These are phyloP conservation scores for Drosophila sturtevanti DNA, from an alignment of 1,140 invertebrate genomes.

Conservation along the genomic window DNA sequence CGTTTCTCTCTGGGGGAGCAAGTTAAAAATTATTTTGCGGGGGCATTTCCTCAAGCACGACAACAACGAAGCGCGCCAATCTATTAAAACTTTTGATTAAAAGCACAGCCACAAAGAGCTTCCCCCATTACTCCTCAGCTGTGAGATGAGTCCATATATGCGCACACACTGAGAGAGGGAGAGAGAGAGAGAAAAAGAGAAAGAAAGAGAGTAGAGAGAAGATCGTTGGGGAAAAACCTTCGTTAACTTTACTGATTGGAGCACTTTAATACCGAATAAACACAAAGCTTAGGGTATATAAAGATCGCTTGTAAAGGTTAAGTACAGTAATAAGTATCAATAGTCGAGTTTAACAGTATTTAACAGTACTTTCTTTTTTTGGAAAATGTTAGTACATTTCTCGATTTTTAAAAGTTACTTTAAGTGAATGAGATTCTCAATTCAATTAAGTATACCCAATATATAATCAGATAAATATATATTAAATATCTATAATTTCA, in stretches of 20 bases:
- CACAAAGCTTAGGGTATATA: no score
- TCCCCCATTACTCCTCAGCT: neutral
- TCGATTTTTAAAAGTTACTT: no score
- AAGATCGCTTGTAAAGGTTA: no score
- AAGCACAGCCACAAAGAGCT: constrained; percentile 40
- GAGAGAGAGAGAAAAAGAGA: neutral
- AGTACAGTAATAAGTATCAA: no score
- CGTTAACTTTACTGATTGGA: constrained; percentile 5
- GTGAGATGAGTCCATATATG: neutral
- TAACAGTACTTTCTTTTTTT: no score
- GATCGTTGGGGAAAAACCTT: constrained; percentile 38
- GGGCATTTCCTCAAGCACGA: constrained; percentile 61
- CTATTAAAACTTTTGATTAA: constrained; percentile 76
- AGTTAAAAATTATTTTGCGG: constrained; percentile 68
- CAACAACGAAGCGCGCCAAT: constrained; percentile 54
- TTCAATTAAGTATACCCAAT: no score
- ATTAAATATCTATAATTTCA: no score
- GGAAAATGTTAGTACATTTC: no score
- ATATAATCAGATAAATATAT: no score
- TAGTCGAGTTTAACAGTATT: no score
- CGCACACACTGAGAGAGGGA: neutral
- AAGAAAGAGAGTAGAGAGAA: neutral
- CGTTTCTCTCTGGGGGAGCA: constrained; percentile 24
- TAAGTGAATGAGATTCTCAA: no score
- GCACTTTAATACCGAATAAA: neutral